These are phyloP conservation scores for Allacma fusca DNA, from an alignment of 2,888 invertebrate genomes.

Conservation along the genomic window DNA sequence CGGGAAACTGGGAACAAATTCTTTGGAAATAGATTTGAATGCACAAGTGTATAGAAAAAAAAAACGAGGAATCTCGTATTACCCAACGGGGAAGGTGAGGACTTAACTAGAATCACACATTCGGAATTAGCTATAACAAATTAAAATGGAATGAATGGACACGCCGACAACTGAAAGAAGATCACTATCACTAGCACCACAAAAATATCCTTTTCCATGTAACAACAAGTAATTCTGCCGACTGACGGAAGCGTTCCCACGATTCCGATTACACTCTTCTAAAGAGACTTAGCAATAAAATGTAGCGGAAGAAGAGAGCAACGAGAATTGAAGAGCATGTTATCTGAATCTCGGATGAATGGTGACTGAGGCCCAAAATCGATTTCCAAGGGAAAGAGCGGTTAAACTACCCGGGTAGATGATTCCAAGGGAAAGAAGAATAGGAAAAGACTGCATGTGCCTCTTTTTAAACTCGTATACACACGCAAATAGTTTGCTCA, in stretches of 20 bases:
- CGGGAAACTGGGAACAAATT: no score
- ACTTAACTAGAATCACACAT: background rate
- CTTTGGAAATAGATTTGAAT: no score
- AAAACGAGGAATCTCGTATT: no score
- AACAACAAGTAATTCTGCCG: background rate
- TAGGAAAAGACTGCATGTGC: constrained; percentile 1
- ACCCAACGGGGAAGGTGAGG: background rate
- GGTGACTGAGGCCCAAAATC: constrained; percentile 42
- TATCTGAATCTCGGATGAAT: constrained; percentile 44
- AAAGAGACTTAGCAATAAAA: constrained; percentile 5
- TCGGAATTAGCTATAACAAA: background rate
- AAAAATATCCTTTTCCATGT: background rate
- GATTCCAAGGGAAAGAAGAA: constrained; percentile 18
- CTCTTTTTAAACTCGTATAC: constrained; percentile 1
- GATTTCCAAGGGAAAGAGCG: constrained; percentile 43
- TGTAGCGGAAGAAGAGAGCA: constrained; percentile 9
- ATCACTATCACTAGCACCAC: constrained; percentile 4
- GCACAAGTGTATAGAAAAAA: no score
- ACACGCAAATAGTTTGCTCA: constrained; percentile 13
- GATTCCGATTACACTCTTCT: background rate
- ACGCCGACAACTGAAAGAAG: background rate
- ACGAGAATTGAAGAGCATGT: constrained; percentile 37
- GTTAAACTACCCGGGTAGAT: constrained; percentile 25
- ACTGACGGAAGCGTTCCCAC: constrained; percentile 2
- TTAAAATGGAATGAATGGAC: no score